phyloP scores from a whole-genome alignment of 2,797 vertebrate genomes.

The Otolemur crassicaudatus region DNA sequence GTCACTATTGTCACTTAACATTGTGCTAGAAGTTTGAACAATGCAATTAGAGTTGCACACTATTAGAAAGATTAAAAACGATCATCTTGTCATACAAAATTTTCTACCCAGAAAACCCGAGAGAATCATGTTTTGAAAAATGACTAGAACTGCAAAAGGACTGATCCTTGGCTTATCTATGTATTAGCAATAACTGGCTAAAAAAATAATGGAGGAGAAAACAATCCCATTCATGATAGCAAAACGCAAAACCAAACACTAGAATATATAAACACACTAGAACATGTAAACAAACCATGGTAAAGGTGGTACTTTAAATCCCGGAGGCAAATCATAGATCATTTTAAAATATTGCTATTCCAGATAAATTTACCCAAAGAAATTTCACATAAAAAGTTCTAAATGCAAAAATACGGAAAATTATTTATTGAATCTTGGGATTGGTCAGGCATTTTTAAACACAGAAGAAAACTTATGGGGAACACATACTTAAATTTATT shows the following conservation, averaged over 20 bases:
- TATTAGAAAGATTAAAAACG: not conserved
- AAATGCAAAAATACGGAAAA: slow-evolving; percentile 24
- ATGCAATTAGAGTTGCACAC: not conserved
- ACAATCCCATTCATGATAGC: not conserved
- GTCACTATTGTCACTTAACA: not conserved
- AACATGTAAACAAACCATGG: not conserved
- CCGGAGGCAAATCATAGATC: not conserved
- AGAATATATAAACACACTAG: not conserved
- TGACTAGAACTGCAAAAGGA: not conserved
- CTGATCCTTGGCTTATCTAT: not conserved
- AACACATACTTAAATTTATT: not conserved
- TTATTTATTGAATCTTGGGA: slow-evolving; percentile 16
- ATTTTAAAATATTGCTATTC: not conserved
- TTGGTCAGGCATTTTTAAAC: not conserved
- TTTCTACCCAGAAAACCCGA: not conserved
- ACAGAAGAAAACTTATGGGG: not conserved
- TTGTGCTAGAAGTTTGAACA: not conserved
- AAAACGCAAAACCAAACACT: slow-evolving; percentile 24
- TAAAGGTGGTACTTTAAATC: not conserved
- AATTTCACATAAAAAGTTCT: not conserved
- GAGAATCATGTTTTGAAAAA: not conserved
- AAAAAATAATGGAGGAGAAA: not conserved
- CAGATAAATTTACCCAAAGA: not conserved
- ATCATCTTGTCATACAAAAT: not conserved
- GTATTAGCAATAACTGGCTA: not conserved